Conservation (phyloP, 2,797 vertebrate genomes). For the Syndactyla subalaris region DNA sequence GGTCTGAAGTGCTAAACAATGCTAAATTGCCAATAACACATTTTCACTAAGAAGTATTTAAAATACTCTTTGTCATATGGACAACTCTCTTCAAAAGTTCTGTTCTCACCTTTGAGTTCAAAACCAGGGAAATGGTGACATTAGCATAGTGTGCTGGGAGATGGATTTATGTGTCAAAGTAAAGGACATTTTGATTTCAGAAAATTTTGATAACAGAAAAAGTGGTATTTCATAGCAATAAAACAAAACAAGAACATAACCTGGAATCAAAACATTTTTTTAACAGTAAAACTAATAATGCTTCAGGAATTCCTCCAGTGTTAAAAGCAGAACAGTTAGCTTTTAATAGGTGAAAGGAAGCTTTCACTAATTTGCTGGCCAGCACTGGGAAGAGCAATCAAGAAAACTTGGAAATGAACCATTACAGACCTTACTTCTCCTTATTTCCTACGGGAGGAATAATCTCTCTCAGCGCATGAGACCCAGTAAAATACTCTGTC, state of each 20-base stretch:
- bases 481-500: not conserved
- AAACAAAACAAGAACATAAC: not conserved
- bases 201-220: not conserved
- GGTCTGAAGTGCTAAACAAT: constrained; percentile 39
- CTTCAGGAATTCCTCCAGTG: not conserved
- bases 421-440: not conserved
- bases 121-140: not conserved
- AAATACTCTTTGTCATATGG: not conserved
- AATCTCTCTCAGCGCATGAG: not conserved
- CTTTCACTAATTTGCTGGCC: not conserved
- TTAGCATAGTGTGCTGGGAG: not conserved
- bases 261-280: not conserved
- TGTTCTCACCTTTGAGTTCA: constrained; percentile 34
- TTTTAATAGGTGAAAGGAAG: not conserved
- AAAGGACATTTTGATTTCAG: not conserved
- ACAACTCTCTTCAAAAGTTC: constrained; percentile 7
- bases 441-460: fast-evolving
- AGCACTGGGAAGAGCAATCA: not conserved
- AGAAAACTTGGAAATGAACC: not conserved
- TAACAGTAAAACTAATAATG: not conserved
- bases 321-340: not conserved
- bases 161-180: not conserved
- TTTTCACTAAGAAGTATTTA: constrained; percentile 10
- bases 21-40: constrained; percentile 8
- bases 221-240: not conserved